Conservation (phyloP, 2,888 invertebrate species). For the Pyrrhosoma nymphula region DNA sequence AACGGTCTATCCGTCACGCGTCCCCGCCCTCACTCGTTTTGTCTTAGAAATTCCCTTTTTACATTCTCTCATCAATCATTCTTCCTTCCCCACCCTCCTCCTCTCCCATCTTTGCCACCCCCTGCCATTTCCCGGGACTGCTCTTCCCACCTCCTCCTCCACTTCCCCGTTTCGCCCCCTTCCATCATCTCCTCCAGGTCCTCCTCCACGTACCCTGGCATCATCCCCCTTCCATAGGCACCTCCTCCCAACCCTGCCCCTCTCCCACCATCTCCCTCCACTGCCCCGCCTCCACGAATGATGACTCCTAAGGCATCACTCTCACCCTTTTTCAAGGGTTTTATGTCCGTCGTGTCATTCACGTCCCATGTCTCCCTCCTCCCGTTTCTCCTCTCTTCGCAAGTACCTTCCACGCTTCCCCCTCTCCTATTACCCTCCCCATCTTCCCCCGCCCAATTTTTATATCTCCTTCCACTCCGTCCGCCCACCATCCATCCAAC, state of each 20-base stretch:
- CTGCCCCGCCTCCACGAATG: background rate
- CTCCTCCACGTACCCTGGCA: background rate
- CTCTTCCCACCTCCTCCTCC: background rate
- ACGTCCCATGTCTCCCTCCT: background rate
- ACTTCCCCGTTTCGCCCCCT: too few species aligned
- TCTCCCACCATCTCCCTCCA: background rate
- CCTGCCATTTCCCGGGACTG: background rate
- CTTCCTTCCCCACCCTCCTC: background rate
- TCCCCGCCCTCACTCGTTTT: background rate
- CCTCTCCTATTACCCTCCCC: background rate
- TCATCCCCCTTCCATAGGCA: background rate
- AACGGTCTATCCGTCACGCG: constrained; percentile 18
- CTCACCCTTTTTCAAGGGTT: background rate
- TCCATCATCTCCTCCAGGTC: background rate
- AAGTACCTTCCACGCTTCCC: background rate
- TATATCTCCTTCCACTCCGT: background rate
- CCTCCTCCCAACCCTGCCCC: background rate
- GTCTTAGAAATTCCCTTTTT: constrained; percentile 37
- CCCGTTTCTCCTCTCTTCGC: background rate
- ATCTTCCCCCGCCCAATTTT: background rate
- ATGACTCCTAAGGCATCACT: constrained; percentile 26
- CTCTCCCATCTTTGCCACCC: background rate
- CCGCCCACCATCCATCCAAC: background rate
- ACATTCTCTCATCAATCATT: constrained; percentile 28
- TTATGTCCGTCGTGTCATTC: constrained; percentile 20